Conservation (phyloP, 2,888 invertebrate genomes). For the Pyrrhia umbra region DNA sequence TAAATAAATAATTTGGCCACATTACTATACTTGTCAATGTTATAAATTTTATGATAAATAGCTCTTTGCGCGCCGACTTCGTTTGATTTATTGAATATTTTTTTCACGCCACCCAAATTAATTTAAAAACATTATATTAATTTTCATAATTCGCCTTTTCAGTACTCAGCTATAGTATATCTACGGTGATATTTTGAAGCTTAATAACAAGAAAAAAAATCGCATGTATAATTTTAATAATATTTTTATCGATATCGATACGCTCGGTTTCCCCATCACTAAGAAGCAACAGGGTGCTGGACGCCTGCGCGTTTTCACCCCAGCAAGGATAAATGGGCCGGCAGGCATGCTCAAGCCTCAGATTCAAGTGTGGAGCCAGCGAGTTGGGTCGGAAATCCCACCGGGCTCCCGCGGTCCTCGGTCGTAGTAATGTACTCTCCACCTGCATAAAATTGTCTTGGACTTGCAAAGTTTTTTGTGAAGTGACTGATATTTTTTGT, state of each 20-base stretch:
- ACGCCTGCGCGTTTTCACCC: slow-evolving; percentile 88
- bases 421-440: slow-evolving; percentile 75
- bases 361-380: slow-evolving; percentile 77
- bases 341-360: slow-evolving; percentile 77
- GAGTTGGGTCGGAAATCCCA: slow-evolving; percentile 69
- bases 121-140: background rate
- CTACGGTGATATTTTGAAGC: background rate
- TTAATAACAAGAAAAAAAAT: background rate
- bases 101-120: background rate
- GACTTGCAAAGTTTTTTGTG: slow-evolving; percentile 69
- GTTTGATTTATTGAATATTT: fast-evolving
- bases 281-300: slow-evolving; percentile 89
- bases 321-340: slow-evolving; percentile 77
- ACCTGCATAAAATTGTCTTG: slow-evolving; percentile 61
- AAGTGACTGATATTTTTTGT: slow-evolving; percentile 66
- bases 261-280: slow-evolving; percentile 63
- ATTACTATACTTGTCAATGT: background rate
- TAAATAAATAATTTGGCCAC: background rate
- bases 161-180: background rate
- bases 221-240: background rate
- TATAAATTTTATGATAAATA: background rate
- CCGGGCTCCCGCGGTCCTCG: slow-evolving; percentile 63
- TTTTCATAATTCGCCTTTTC: background rate
- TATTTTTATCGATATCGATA: slow-evolving; percentile 68
- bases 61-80: too few relatives aligned